Conservation (phyloP, 2,888 invertebrate genomes). For the Melipona beecheii region DNA sequence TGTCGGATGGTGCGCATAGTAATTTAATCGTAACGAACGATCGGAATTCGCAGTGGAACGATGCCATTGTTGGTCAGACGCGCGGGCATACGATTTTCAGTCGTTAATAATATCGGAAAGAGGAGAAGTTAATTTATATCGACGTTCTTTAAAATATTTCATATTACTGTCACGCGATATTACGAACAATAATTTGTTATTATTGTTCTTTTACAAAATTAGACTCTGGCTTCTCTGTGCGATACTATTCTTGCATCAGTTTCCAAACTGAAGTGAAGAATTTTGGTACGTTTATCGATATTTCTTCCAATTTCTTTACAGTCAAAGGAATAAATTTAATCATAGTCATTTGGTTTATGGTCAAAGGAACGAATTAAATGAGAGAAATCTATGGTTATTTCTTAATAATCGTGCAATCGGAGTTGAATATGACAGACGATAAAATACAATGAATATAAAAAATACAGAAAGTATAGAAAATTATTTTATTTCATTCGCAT, state of each 20-base stretch:
- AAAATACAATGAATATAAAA: too few species aligned
- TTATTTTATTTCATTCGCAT: too few species aligned
- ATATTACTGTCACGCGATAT: background rate
- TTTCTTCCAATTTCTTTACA: background rate
- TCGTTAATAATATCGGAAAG: background rate
- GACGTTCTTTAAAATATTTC: background rate
- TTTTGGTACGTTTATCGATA: background rate
- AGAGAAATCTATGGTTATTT: background rate
- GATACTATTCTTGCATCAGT: background rate
- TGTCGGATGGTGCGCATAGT: background rate
- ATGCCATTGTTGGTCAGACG: conserved; percentile 24
- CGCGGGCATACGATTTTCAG: background rate
- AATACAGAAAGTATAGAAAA: too few species aligned
- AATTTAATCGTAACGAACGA: conserved; percentile 17
- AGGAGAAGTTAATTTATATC: background rate
- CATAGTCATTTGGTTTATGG: too few species aligned
- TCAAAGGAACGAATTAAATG: background rate
- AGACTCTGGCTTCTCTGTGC: background rate
- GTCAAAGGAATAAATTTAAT: too few species aligned
- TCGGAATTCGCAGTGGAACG: conserved; percentile 18
- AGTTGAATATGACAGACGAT: too few species aligned
- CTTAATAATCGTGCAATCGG: background rate
- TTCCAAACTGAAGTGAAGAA: background rate
- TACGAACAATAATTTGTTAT: background rate
- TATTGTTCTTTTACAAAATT: background rate